Evolutionary conservation across 2,113 vertebrate genomes (phyloP), one percentile per base, ranked within the genome.

Genomic region (Ciconia maguari): DNA sequence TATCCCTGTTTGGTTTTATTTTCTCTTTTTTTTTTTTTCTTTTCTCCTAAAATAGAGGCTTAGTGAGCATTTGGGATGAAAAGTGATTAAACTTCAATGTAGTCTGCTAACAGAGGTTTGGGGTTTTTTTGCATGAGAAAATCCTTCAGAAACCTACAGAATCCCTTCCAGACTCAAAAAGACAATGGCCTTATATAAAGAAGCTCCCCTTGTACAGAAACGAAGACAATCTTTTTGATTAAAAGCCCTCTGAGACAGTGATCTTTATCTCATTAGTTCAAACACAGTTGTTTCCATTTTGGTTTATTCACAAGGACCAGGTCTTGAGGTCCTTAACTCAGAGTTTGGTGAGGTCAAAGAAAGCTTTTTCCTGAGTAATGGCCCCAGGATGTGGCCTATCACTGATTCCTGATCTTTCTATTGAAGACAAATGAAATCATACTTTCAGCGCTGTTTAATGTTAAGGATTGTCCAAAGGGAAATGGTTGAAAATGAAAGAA

Each of bases 251-350:
- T 83, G 61, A 80, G 49, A 72, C 11, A 27, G 13, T 58, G 57
- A 88, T 82, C 57, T 83, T 91, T 90, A 78, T 55, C 89, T 89
- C 82, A 72, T 95, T 90, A 78, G 55, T 81, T 91, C 82, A 81
- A 77, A 24, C 77, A 44, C 14, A 17, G 24, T 76, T 83, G 29
- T 54, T 94, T 90, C 64, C 42, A 86, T 61, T 86, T 82, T 8
- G 5, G 42, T 26, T 72, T 77, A 61, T 60, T 92, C 61, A n/a
- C 55, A 68, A 42, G 27, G 70, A 61, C 24, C 25, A 70, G 41
- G 29, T 46, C 79, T 58, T 74, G 46, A 58, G n/a, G 32, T 65
- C 34, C 48, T 83, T 77, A 79, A 51, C 25, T 69, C 66, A 76
- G 64, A 64, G 11, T 74, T 46, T 81, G 51, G 9, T 70, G 32